Base-by-base conservation (phyloP, 2,797 vertebrate species). In the Silurus lanzhouensis region DNA sequence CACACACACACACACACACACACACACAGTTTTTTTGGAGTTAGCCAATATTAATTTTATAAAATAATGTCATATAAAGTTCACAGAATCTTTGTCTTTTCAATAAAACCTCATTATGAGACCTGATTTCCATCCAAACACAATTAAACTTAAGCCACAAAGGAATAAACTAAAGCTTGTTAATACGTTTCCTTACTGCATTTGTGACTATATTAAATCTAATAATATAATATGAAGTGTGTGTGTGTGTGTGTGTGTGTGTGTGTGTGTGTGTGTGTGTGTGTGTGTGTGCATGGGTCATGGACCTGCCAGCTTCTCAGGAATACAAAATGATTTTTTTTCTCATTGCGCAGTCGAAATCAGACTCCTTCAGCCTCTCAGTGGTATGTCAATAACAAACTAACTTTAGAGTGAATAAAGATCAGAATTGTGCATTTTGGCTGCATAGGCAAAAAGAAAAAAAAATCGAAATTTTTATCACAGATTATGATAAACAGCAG, bases 91-190 rank as follows among this genome's bases (percentile, higher is more conserved):
- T 93, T 92, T 83, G 87, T 93, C 90, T 93, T 93, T 77, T 38
- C 38, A 95, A 94, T 94, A 86, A 94, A 93, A 94, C 87, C 89
- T 90, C 82, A 87, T 94, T 92, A 94, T 85, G 86, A 87, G 87
- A 89, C 88, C 92, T 82, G 63, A 46, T 84, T 88, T 74, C 9
- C 68, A 75, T 90, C 85, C 81, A 91, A 94, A 94, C 89, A 91
- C 93, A 95, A 96, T 96, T 95, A 95, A 93, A 91, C 91, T 68
- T 93, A 92, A 94, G 93, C 94, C 93, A 93, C 91, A 93, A 91
- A 92, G 94, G 93, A 38, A 95, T 94, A 92, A 93, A 93, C 90
- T 93, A 91, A 66, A 94, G 93, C 93, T 94, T 92, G 93, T 94
- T 95, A 95, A 95, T 95, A 95, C 84, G 90, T 92, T 90, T 88